Conservation (phyloP, 1,140 invertebrate species). For the Teleogryllus occipitalis region DNA sequence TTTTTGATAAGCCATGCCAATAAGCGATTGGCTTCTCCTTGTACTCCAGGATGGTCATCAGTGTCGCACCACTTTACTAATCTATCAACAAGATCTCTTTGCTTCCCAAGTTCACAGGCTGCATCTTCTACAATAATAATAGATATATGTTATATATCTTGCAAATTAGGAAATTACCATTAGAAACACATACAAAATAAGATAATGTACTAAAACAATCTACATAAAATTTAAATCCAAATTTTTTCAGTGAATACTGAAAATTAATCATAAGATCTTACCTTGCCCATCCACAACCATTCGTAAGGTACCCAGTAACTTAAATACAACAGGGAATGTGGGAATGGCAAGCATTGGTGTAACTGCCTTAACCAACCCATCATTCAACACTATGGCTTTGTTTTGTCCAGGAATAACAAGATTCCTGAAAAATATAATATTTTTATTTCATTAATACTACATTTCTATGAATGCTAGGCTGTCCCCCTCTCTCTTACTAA, state of each 20-base stretch:
- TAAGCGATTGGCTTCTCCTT: conserved; percentile 73
- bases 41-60: conserved; percentile 72
- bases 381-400: conserved; percentile 60
- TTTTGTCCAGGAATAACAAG: conserved; percentile 70
- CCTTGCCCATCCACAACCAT: conserved; percentile 77
- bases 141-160: background rate
- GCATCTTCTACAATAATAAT: conserved; percentile 45
- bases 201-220: background rate
- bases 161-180: background rate
- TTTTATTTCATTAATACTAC: too few species aligned
- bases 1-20: conserved; percentile 76
- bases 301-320: conserved; percentile 72
- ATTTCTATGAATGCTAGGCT: too few species aligned
- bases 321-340: conserved; percentile 73
- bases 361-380: conserved; percentile 63
- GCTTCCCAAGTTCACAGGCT: conserved; percentile 48
- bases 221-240: conserved; percentile 21
- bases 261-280: conserved; percentile 28
- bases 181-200: background rate
- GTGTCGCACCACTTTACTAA: conserved; percentile 70
- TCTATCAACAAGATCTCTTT: conserved; percentile 48
- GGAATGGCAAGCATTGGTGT: conserved; percentile 64
- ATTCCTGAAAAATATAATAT: conserved; percentile 47
- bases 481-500: too few species aligned
- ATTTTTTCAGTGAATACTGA: background rate